Evolutionary conservation across 1,140 invertebrate species (phyloP).

Genomic region (Micrasema minimum): DNA sequence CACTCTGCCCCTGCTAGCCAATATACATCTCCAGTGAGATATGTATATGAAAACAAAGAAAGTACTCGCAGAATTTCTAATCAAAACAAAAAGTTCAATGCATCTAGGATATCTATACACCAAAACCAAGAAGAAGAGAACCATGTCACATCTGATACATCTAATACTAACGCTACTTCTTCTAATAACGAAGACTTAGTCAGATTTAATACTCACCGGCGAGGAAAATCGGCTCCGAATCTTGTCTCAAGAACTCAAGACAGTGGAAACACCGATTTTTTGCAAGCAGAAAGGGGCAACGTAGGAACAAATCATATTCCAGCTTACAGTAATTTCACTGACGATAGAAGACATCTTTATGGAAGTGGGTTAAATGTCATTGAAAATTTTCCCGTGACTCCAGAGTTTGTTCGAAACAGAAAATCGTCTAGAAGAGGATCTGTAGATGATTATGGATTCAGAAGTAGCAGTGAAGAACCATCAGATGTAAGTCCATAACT

Average conservation of each 20-base stretch:
- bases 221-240: constrained; percentile 7
- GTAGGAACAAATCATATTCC: neutral
- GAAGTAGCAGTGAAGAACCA: constrained; percentile 1
- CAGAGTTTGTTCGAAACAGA: neutral
- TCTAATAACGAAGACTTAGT: too few species aligned
- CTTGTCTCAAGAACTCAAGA: neutral
- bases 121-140: neutral
- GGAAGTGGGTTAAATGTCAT: neutral
- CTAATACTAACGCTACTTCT: too few species aligned
- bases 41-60: neutral
- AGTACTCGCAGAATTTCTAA: neutral
- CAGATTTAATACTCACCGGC: neutral
- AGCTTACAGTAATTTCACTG: neutral
- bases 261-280: neutral
- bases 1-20: constrained; percentile 1
- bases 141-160: neutral
- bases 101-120: too few species aligned
- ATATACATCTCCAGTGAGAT: neutral
- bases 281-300: neutral
- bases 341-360: neutral
- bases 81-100: neutral
- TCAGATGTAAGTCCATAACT: neutral
- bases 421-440: neutral
- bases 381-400: neutral
- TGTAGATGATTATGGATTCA: constrained; percentile 7